Conservation (phyloP, 1,140 invertebrate genomes). For the Diorhabda sublineata region DNA sequence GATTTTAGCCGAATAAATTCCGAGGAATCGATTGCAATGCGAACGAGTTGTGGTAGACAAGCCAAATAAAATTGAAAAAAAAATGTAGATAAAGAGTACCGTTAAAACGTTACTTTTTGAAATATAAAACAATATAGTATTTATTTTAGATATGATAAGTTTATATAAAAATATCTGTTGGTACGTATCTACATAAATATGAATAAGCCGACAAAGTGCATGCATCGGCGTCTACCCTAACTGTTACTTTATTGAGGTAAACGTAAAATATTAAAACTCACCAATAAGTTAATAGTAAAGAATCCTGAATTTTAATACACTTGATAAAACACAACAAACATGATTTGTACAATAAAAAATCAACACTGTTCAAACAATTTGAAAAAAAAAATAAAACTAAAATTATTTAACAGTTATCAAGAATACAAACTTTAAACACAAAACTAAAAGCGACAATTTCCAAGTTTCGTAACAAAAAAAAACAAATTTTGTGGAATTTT, state of each 20-base stretch:
- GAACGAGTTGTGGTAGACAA: background rate
- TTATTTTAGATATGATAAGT: background rate
- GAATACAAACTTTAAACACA: conserved; percentile 30
- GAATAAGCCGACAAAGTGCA: background rate
- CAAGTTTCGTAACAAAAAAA: conserved; percentile 28
- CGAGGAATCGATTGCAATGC: conserved; percentile 16
- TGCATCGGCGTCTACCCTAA: background rate
- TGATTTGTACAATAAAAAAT: conserved; percentile 39
- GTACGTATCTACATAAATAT: background rate
- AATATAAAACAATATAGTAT: background rate
- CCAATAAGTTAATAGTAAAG: conserved; percentile 21
- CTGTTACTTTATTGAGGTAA: background rate
- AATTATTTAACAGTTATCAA: conserved; percentile 25
- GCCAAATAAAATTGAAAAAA: background rate
- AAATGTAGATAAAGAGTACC: too few relatives aligned
- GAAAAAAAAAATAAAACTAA: conserved; percentile 15
- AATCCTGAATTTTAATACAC: conserved; percentile 32
- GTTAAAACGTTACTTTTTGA: too few relatives aligned
- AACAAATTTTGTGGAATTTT: conserved; percentile 36
- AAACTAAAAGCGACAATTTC: conserved; percentile 28
- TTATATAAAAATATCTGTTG: background rate
- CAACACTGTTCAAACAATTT: conserved; percentile 36
- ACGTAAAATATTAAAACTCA: background rate
- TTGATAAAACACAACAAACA: conserved; percentile 47
- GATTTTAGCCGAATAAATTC: conserved; percentile 8